phyloP scores from a whole-genome alignment of 2,113 vertebrate species.

The Caracal caracal region DNA sequence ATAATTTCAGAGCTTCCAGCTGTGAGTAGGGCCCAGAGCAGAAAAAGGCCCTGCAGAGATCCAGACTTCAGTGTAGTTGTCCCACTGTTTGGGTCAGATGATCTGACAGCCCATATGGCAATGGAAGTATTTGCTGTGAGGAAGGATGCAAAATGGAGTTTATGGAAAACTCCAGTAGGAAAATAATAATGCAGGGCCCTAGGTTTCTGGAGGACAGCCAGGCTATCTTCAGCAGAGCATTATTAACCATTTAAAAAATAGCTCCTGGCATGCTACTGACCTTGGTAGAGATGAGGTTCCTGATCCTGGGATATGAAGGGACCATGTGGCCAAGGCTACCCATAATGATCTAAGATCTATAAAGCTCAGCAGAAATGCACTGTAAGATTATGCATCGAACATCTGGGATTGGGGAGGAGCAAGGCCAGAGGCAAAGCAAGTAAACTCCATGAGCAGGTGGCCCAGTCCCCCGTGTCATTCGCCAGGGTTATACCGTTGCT shows the following conservation, averaged over 20 bases:
- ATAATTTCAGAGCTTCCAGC: not conserved
- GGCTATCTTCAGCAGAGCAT: not conserved
- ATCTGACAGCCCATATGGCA: not conserved
- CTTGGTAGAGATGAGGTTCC: not conserved
- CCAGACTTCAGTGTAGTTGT: not conserved
- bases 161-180: not conserved
- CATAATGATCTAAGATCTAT: not conserved
- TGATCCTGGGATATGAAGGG: not conserved
- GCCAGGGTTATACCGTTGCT: not conserved
- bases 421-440: not conserved
- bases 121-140: not conserved
- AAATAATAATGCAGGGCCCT: not conserved
- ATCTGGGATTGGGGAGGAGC: not conserved
- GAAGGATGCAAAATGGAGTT: not conserved
- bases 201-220: not conserved
- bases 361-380: not conserved
- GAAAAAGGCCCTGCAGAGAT: not conserved
- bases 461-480: accelerated
- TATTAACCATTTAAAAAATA: not conserved
- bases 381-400: accelerated
- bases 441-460: accelerated
- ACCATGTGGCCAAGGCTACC: not conserved
- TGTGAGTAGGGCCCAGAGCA: not conserved
- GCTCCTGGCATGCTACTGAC: not conserved
- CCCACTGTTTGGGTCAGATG: no score